Base-by-base conservation (phyloP, 2,888 invertebrate species). In the Chloroclystis v-ata region DNA sequence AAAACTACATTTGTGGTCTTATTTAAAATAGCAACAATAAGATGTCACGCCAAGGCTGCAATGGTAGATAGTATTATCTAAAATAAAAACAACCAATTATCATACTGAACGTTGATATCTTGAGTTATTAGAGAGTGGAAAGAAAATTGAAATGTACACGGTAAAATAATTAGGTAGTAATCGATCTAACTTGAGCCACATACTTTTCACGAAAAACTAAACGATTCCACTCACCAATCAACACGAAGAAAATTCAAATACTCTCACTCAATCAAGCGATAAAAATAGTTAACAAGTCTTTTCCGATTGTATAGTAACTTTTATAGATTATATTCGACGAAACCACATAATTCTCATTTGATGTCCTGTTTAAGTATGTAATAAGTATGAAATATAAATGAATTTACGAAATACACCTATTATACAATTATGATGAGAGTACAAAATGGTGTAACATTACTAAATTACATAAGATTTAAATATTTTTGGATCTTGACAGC, bases 231-330 rank as follows among this genome's bases (percentile, higher is more conserved):
- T n/a, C 7, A 11, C n/a, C 7, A 24, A 20, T 20, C 7, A 10
- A 3, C 37, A 25, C 46, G 38, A 26, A 40, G 43, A 47, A 37
- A 43, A 29, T 29, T 12, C 32, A 41, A 35, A 12, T 16, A 20
- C 13, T 43, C 46, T 62, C 54, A 57, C 51, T 59, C 54, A 55
- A 52, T 49, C 32, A 49, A 49, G 48, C 43, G 53, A 63, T 69
- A 69, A 47, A 68, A 71, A 60, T 68, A 72, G 64, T 63, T 58
- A 69, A 74, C 71, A 69, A 69, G 60, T 64, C 57, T 62, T 65
- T 60, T 54, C 57, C 53, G 53, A 61, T 61, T 55, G 49, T 50
- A 51, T 37, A 56, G 59, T 60, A 56, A 65, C 63, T 57, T 63
- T 65, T 54, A 50, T 33, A 52, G 38, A 30, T 52, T 45, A 41